A percentile compares a stretch with the other conserved stretches of the same genome.
Conservation (phyloP, 2,888 invertebrate genomes). For the Chouioia cunea region DNA sequence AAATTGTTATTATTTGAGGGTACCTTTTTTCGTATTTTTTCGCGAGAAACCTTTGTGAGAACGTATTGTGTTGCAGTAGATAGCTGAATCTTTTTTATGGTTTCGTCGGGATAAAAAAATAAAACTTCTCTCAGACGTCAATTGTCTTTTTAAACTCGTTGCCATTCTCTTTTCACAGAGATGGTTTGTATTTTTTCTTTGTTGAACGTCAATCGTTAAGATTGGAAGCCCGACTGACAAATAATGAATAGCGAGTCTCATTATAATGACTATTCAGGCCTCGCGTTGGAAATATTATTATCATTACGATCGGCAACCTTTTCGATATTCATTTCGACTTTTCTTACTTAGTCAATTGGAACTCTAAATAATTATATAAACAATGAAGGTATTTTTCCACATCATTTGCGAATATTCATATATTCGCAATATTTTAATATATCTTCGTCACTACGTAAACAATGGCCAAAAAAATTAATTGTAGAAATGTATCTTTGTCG, state of each 20-base stretch:
- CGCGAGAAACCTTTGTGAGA: too few relatives aligned
- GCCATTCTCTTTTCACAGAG: constrained; percentile 17
- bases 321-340: neutral
- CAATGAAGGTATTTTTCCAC: too few relatives aligned
- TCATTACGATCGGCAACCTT: constrained; percentile 10
- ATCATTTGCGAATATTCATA: too few relatives aligned
- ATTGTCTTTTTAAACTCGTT: neutral
- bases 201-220: neutral
- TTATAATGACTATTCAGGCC: too few relatives aligned
- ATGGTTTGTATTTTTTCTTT: constrained; percentile 15
- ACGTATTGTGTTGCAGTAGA: too few relatives aligned
- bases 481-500: too few relatives aligned
- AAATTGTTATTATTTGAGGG: constrained; percentile 30
- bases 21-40: neutral
- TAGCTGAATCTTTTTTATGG: neutral
- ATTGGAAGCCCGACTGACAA: neutral
- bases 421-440: too few relatives aligned
- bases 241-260: too few relatives aligned
- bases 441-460: too few relatives aligned
- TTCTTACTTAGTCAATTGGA: neutral
- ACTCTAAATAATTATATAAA: too few relatives aligned
- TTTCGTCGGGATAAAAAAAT: neutral
- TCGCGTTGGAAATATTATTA: neutral
- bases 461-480: too few relatives aligned
- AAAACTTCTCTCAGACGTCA: neutral